Percentiles rank a stretch among this genome's conserved stretches.
Conservation (phyloP, 2,888 invertebrate genomes). For the Tetrapedia diversipes region DNA sequence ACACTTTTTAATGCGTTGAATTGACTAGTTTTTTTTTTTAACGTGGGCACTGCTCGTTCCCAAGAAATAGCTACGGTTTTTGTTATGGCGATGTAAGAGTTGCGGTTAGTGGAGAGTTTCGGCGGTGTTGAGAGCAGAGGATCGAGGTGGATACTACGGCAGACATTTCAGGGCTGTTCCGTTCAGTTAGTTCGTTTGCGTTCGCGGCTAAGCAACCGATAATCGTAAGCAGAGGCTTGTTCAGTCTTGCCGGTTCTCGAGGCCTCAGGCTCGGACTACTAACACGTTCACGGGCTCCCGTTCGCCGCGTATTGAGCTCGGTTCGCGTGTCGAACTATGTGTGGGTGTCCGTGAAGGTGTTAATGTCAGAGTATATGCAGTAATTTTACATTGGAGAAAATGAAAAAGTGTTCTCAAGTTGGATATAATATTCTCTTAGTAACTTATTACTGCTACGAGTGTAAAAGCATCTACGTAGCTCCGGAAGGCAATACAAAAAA, state of each 20-base stretch:
- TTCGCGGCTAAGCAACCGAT: not conserved
- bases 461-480: not conserved
- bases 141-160: conserved; percentile 63
- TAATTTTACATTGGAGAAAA: not conserved
- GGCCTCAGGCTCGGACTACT: not conserved
- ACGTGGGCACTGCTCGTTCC: conserved; percentile 10
- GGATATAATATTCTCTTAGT: conserved; percentile 1
- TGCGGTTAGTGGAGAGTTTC: conserved; percentile 72
- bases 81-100: conserved; percentile 67
- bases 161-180: conserved; percentile 27
- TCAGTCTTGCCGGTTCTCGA: conserved; percentile 5
- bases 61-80: conserved; percentile 13
- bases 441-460: not conserved
- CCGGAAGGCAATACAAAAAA: not conserved
- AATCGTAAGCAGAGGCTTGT: not conserved
- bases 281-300: conserved; percentile 25
- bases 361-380: not conserved
- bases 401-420: not conserved
- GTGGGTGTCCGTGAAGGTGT: conserved; percentile 26
- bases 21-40: not conserved
- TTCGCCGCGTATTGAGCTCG: not conserved
- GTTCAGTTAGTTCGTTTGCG: conserved; percentile 18
- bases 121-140: conserved; percentile 74
- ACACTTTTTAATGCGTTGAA: not conserved
- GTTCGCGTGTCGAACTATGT: not conserved